Conservation (phyloP, 2,888 invertebrate species). For the Heliconius erato region DNA sequence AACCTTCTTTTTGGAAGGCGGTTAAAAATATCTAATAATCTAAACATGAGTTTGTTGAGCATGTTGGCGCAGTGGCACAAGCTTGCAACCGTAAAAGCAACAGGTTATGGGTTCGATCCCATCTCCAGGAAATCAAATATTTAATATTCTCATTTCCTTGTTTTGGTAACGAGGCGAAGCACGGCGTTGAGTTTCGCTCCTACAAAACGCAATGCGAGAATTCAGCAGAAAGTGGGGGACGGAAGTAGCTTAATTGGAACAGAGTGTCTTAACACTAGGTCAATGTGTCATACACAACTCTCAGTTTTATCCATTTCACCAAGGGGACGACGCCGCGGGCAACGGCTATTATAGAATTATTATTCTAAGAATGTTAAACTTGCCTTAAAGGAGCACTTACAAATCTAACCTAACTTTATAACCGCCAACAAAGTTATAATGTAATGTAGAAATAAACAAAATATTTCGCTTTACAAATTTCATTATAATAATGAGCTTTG, state of each 20-base stretch:
- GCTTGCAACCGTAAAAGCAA: neutral
- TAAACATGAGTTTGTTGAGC: too few relatives aligned
- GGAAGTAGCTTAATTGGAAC: too few relatives aligned
- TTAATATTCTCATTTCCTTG: neutral
- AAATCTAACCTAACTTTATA: conserved; percentile 2
- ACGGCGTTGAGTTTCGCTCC: neutral
- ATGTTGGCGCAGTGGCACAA: too few relatives aligned
- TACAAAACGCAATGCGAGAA: neutral
- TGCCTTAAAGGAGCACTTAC: neutral
- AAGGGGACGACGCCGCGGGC: too few relatives aligned
- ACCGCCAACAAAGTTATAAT: conserved; percentile 1
- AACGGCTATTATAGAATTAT: too few relatives aligned
- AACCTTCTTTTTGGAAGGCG: too few relatives aligned
- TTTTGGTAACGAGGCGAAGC: neutral
- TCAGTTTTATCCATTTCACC: too few relatives aligned
- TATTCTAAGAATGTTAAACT: too few relatives aligned
- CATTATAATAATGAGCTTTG: conserved; percentile 5
- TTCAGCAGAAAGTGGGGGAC: too few relatives aligned
- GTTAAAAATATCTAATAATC: too few relatives aligned
- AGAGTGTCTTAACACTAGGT: too few relatives aligned
- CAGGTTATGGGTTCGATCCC: neutral
- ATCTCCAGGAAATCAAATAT: neutral
- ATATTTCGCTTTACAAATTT: conserved; percentile 11
- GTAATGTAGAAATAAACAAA: conserved; percentile 14
- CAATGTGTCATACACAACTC: too few relatives aligned